phyloP scores from a whole-genome alignment of 2,888 invertebrate species.

The Macropis europaea region DNA sequence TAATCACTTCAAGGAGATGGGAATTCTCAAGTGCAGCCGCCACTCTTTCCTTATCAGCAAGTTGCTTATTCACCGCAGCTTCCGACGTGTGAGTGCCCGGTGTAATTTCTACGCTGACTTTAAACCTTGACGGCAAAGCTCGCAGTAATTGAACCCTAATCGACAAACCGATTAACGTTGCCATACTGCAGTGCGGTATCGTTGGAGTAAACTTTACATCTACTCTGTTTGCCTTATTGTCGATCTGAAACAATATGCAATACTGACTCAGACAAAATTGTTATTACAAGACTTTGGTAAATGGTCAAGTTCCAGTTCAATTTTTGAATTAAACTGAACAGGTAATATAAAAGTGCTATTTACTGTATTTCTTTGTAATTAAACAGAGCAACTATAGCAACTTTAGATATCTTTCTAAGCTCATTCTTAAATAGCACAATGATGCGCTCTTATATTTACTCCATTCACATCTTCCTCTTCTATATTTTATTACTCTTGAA shows the following conservation, averaged over 20 bases:
- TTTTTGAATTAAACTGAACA: too few relatives aligned
- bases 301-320: too few relatives aligned
- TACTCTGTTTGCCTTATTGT: conserved; percentile 87
- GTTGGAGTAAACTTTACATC: conserved; percentile 96
- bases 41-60: conserved; percentile 98
- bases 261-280: neutral
- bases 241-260: conserved; percentile 81
- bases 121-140: conserved; percentile 90
- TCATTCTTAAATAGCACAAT: too few relatives aligned
- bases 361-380: too few relatives aligned
- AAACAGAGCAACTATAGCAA: too few relatives aligned
- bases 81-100: conserved; percentile 97
- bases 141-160: conserved; percentile 95
- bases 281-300: too few relatives aligned
- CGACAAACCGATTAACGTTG: conserved; percentile 95
- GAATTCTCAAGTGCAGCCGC: conserved; percentile 98
- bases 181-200: conserved; percentile 99
- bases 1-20: conserved; percentile 94
- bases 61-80: conserved; percentile 96
- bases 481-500: too few relatives aligned
- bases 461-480: too few relatives aligned
- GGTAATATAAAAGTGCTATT: too few relatives aligned
- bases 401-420: too few relatives aligned
- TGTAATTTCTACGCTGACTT: conserved; percentile 93
- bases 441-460: too few relatives aligned